Evolutionary conservation across 2,888 invertebrate genomes (phyloP).

Genomic region (Pachymerium ferrugineum): DNA sequence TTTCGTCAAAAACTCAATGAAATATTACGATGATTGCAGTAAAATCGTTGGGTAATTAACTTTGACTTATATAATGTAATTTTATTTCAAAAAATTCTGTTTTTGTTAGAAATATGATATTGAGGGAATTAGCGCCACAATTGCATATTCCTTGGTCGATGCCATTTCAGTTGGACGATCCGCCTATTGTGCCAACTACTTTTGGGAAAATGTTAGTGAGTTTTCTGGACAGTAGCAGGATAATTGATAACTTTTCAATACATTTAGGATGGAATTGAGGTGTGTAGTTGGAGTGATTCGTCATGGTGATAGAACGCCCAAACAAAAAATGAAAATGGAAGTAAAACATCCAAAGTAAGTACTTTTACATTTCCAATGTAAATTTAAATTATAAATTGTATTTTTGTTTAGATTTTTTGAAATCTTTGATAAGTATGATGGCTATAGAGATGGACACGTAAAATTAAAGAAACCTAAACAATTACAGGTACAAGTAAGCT

Average conservation of each 20-base stretch:
- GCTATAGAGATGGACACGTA: conserved; percentile 89
- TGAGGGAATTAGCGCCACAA: conserved; percentile 88
- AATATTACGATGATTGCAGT: conserved; percentile 99
- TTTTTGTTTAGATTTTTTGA: conserved; percentile 76
- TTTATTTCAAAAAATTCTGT: background rate
- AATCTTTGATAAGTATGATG: conserved; percentile 95
- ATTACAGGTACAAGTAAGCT: conserved; percentile 57
- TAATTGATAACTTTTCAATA: conserved; percentile 15
- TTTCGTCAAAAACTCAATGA: conserved; percentile 98
- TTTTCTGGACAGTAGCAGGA: background rate
- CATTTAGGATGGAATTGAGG: conserved; percentile 68
- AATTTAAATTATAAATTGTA: background rate
- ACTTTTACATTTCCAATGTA: background rate
- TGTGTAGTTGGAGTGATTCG: conserved; percentile 97
- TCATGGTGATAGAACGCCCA: conserved; percentile 97
- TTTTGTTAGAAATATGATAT: conserved; percentile 72
- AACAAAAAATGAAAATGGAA: conserved; percentile 99
- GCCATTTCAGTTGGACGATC: conserved; percentile 95
- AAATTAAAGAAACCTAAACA: conserved; percentile 97
- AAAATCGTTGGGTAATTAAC: conserved; percentile 77
- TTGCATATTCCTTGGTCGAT: conserved; percentile 96
- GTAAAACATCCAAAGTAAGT: conserved; percentile 84
- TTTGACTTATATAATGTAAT: background rate
- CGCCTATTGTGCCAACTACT: conserved; percentile 97
- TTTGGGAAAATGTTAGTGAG: conserved; percentile 81